Percentiles rank a stretch among this genome's conserved stretches.
phyloP scores from a whole-genome alignment of 2,797 vertebrate species.

The Falco naumanni region DNA sequence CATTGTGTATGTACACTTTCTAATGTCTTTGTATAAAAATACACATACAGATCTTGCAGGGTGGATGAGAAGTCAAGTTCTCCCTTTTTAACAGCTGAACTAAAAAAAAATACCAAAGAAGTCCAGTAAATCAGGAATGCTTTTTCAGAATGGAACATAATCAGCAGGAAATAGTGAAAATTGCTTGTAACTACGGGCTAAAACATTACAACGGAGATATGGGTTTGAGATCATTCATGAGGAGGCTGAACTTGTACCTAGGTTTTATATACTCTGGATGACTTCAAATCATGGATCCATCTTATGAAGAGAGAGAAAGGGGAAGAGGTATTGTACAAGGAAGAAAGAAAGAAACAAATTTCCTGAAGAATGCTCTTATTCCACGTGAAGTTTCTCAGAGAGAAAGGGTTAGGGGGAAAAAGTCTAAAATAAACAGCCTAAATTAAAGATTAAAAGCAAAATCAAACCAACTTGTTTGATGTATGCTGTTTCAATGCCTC shows the following conservation, averaged over 20 bases:
- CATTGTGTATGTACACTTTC: background rate
- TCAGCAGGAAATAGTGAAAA: background rate
- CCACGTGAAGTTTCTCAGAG: background rate
- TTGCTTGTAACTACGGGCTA: background rate
- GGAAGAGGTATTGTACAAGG: background rate
- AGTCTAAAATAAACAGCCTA: background rate
- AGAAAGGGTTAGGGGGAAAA: background rate
- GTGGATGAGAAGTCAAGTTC: background rate
- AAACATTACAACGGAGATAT: background rate
- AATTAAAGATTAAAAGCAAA: background rate
- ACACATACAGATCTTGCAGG: background rate
- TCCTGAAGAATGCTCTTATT: background rate
- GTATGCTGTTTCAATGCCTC: background rate
- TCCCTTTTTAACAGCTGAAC: background rate
- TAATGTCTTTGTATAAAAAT: background rate
- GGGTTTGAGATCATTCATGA: background rate
- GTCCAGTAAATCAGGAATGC: background rate
- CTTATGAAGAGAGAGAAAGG: background rate
- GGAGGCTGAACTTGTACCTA: background rate
- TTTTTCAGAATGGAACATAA: background rate
- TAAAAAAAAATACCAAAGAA: background rate
- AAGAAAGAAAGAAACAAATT: background rate
- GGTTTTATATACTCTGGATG: background rate
- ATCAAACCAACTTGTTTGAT: background rate
- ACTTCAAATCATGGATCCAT: background rate